A percentile compares a stretch with the other conserved stretches of the same genome.
Evolutionary conservation across 37 sponge, comb jelly and placozoan genomes (phyloP).

Genomic region (Beroe ovata): DNA sequence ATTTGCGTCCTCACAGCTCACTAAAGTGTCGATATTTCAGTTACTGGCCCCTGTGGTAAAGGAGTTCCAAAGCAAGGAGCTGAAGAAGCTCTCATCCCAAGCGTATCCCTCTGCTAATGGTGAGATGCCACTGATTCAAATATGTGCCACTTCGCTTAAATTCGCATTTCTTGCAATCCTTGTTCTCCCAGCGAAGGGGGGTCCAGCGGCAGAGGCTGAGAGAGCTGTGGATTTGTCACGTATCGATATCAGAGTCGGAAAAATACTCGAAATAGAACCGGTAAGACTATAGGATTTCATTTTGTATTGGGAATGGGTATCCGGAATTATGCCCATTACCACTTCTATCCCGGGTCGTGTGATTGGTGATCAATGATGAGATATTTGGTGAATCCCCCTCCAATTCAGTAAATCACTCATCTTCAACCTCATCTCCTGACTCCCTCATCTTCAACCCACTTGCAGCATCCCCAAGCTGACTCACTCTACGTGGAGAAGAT

Average conservation of each 20-base stretch:
- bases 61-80: slow-evolving; percentile 75
- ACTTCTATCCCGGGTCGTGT: too few species aligned
- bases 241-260: slow-evolving; percentile 85
- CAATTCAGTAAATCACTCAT: too few species aligned
- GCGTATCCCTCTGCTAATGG: slow-evolving; percentile 75
- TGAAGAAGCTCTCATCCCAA: slow-evolving; percentile 71
- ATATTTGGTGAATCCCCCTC: too few species aligned
- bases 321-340: too few species aligned
- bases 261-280: slow-evolving; percentile 73
- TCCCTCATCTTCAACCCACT: not conserved
- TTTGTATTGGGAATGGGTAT: too few species aligned
- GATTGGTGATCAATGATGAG: too few species aligned
- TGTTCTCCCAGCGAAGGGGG: slow-evolving; percentile 26
- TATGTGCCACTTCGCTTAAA: too few species aligned
- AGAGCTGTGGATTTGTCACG: slow-evolving; percentile 81
- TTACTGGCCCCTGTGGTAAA: slow-evolving; percentile 81
- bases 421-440: not conserved
- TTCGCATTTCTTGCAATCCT: not conserved
- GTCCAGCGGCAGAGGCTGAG: slow-evolving; percentile 45
- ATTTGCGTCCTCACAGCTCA: not conserved
- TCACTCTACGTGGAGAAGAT: slow-evolving; percentile 84
- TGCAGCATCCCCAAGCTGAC: slow-evolving; percentile 87
- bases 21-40: slow-evolving; percentile 61
- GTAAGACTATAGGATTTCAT: too few species aligned
- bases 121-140: too few species aligned